A percentile compares a stretch with the other conserved stretches of the same genome.
phyloP scores from a whole-genome alignment of 2,797 vertebrate species.

The Hoplostethus mediterraneus region DNA sequence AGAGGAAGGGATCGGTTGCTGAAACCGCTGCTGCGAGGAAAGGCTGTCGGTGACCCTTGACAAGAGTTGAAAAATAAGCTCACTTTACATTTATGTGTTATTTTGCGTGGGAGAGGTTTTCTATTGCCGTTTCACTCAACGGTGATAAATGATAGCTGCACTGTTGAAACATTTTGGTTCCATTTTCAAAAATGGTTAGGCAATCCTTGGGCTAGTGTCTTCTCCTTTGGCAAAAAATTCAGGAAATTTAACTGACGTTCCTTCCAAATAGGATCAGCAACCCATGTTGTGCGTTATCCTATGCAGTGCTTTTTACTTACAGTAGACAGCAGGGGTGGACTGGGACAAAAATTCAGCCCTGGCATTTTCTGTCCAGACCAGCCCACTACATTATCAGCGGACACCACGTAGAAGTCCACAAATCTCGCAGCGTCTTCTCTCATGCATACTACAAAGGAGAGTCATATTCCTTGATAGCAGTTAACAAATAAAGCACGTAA shows the following conservation, averaged over 20 bases:
- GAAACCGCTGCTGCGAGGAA: conserved; percentile 35
- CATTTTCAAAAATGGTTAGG: neutral
- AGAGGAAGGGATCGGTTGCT: conserved; percentile 31
- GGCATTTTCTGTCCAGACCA: no score
- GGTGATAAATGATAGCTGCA: conserved; percentile 16
- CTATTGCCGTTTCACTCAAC: neutral
- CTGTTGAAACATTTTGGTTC: conserved; percentile 19
- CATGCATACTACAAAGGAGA: no score
- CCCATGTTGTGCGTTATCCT: neutral
- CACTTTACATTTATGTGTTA: conserved; percentile 26
- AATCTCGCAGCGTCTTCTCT: no score
- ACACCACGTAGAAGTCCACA: no score
- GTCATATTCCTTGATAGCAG: no score
- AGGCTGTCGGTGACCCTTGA: conserved; percentile 24
- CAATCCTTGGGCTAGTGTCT: neutral
- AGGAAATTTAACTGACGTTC: neutral
- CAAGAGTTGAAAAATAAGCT: conserved; percentile 27
- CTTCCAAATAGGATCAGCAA: neutral
- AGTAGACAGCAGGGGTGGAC: no score
- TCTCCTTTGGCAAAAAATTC: neutral
- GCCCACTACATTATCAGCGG: no score
- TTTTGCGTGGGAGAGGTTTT: conserved; percentile 6
- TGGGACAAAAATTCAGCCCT: no score
- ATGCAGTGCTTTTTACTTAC: neutral
- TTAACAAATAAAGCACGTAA: no score